Evolutionary conservation across 2,113 vertebrate genomes (phyloP).

Genomic region (Andinoacara biseriatus): DNA sequence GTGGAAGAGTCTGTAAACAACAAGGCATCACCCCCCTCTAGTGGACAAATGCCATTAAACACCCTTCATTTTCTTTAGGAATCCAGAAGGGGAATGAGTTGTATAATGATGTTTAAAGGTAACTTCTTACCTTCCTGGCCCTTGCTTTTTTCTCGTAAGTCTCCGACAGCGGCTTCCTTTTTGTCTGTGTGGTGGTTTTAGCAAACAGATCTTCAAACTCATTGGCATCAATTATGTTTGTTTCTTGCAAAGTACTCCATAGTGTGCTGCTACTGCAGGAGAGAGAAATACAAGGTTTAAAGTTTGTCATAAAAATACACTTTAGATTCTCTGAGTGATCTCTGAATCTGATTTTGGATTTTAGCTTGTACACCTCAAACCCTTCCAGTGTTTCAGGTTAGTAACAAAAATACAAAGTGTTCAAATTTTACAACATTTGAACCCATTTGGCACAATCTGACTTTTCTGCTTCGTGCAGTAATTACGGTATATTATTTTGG

Average conservation of each 20-base stretch:
- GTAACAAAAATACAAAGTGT: too few species aligned
- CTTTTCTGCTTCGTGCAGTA: too few species aligned
- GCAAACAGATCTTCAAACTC: constrained; percentile 97
- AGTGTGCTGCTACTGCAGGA: constrained; percentile 77
- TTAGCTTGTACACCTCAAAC: too few species aligned
- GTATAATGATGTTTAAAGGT: neutral
- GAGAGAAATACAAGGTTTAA: neutral
- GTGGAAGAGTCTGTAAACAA: neutral
- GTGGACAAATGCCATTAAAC: constrained; percentile 12
- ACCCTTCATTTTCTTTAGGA: neutral
- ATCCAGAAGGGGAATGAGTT: neutral
- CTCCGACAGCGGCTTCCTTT: constrained; percentile 92
- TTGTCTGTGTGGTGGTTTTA: constrained; percentile 87
- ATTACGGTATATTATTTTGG: too few species aligned
- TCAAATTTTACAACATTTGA: neutral
- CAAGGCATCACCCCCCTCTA: constrained; percentile 37
- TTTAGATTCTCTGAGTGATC: too few species aligned
- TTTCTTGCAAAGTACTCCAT: constrained; percentile 91
- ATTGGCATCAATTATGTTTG: constrained; percentile 84
- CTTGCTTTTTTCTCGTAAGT: constrained; percentile 89
- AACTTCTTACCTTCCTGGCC: constrained; percentile 85
- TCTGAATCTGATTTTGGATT: too few species aligned
- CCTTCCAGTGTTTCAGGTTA: too few species aligned
- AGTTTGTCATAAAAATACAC: neutral
- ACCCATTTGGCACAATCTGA: neutral